Evolutionary conservation across 2,888 invertebrate species (phyloP), one percentile per base, ranked within the genome.

Genomic region (Rhodophaea formosa): DNA sequence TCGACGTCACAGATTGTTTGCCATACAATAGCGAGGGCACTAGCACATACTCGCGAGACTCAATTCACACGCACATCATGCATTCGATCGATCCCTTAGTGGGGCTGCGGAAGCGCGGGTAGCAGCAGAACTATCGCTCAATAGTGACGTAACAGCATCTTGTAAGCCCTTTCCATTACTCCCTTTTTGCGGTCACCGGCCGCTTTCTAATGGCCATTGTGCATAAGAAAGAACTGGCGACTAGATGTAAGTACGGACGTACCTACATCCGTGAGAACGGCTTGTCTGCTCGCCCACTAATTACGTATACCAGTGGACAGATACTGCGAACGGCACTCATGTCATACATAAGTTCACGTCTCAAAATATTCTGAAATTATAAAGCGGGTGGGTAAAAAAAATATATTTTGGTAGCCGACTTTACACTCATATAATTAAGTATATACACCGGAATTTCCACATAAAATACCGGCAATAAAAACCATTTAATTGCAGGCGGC

Each of bases 131-230:
- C 71, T 78, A 77, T 80, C 80, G 82, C 75, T 82, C 81, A 77
- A 82, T 77, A 80, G 74, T 89, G 84, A 87, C 83, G 86, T 84
- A 88, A 89, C 79, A 77, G 68, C 75, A 81, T 87, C 86, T 88
- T 79, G 83, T 82, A 86, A 85, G 87, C 86, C 88, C 88, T 86
- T 86, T 86, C 85, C 75, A 84, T 73, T 82, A 77, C 77, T 85
- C 85, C 88, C 86, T 89, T 87, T 88, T 86, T 86, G 87, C 88
- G 86, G 89, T 84, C 84, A 82, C 80, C 74, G 75, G 79, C 70
- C 77, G 86, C 90, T 90, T 91, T 90, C 90, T 89, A 89, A 89
- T 85, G 79, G 73, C 78, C 78, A 88, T 89, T 88, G 90, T 88
- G 79, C 79, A 80, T 77, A 76, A 72, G 67, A 72, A 76, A 72